Evolutionary conservation across 2,797 vertebrate genomes (phyloP).

Genomic region (Darevskia nairensis): DNA sequence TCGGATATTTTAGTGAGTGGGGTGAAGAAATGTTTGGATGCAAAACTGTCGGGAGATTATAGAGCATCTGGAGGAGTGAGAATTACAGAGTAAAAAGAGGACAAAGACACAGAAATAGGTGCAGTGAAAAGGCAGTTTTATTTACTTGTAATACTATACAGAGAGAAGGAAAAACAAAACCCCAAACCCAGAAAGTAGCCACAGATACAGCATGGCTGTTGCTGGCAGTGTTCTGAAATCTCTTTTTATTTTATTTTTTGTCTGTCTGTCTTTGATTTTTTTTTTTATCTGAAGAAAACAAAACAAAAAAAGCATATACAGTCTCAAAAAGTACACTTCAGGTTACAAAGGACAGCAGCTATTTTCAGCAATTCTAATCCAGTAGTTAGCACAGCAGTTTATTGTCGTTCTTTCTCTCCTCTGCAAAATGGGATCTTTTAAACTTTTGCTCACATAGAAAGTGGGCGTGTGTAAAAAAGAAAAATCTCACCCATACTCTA

Average conservation of each 20-base stretch:
- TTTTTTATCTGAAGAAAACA: slow-evolving; percentile 70
- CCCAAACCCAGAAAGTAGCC: slow-evolving; percentile 80
- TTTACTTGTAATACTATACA: slow-evolving; percentile 89
- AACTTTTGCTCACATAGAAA: slow-evolving; percentile 79
- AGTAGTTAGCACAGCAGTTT: slow-evolving; percentile 80
- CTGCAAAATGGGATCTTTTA: slow-evolving; percentile 76
- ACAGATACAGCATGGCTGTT: slow-evolving; percentile 84
- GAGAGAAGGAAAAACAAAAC: slow-evolving; percentile 69
- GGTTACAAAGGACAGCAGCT: slow-evolving; percentile 86
- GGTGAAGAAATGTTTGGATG: slow-evolving; percentile 17
- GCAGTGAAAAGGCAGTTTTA: slow-evolving; percentile 89
- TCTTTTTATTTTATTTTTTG: slow-evolving; percentile 63
- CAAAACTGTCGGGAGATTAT: slow-evolving; percentile 12
- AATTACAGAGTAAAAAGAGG: slow-evolving; percentile 76
- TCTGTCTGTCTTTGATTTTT: slow-evolving; percentile 62
- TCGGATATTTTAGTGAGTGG: slow-evolving; percentile 57
- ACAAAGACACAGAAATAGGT: slow-evolving; percentile 80
- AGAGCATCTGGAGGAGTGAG: slow-evolving; percentile 50
- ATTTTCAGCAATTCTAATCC: slow-evolving; percentile 82
- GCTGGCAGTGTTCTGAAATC: slow-evolving; percentile 82
- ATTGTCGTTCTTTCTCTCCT: slow-evolving; percentile 45
- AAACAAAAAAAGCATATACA: slow-evolving; percentile 75
- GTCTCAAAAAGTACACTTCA: slow-evolving; percentile 84
- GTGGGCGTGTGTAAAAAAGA: slow-evolving; percentile 74
- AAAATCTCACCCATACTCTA: slow-evolving; percentile 75